Evolutionary conservation across 2,888 invertebrate species (phyloP), one percentile per base, ranked within the genome.

Genomic region (Agrochola lota): DNA sequence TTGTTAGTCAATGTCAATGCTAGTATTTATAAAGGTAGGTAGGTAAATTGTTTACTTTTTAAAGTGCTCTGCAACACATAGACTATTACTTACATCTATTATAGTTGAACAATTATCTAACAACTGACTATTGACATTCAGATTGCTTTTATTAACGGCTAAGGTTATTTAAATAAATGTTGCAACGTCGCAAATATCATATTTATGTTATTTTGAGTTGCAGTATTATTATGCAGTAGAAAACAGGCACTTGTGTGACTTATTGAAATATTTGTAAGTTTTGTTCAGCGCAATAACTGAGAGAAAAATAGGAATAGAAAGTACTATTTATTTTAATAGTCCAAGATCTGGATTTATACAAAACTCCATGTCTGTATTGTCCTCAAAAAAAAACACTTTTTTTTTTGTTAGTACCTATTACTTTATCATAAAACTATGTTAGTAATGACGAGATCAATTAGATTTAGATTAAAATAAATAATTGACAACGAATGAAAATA

Each of bases 71-170:
- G 64, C 46, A 80, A 64, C n/a, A 46, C n/a, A 52, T 49, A 77
- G 0, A 17, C 12, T 9, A 46, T 35, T 62, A 66, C 46, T n/a
- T 46, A 40, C 30, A 11, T 67, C 26, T 59, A 43, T 62, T 60
- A 81, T 62, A 57, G 49, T 66, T 64, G 20, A 74, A 73, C n/a
- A 68, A 66, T 80, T 85, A 81, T 69, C 40, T 67, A 71, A 57
- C 30, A 67, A 85, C 30, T 40, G n/a, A 60, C 26, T 82, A 68
- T 82, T 71, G 57, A 81, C 40, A 68, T 81, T 75, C 43, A 70
- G 40, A 70, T 85, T 64, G 59, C 63, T 40, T 81, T 55, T 74
- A 79, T 74, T 57, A 68, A 64, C 35, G 26, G 20, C 26, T 71
- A 55, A 69, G 26, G 49, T 49, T 74, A 68, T 74, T 74, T 68